phyloP scores from a whole-genome alignment of 2,888 invertebrate genomes.

The Ganaspis brasiliensis region DNA sequence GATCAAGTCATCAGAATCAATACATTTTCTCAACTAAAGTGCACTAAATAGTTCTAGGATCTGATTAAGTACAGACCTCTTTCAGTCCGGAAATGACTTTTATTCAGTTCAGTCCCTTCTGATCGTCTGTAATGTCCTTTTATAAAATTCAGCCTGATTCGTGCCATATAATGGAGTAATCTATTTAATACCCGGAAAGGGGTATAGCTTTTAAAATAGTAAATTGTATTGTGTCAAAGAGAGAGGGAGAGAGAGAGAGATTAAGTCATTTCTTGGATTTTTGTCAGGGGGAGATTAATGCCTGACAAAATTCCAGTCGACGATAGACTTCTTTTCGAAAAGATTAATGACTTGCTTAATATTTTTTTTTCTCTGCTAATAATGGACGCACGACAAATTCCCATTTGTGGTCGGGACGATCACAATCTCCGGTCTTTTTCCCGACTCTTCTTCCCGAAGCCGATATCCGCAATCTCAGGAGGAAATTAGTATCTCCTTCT shows the following conservation, averaged over 20 bases:
- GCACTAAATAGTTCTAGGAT: not conserved
- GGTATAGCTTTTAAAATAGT: no score
- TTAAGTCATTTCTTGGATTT: not conserved
- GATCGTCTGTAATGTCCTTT: not conserved
- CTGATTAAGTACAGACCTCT: not conserved
- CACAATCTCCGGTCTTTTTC: slow-evolving; percentile 42
- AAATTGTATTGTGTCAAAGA: not conserved
- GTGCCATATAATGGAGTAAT: no score
- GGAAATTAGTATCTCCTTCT: slow-evolving; percentile 51
- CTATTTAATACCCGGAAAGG: no score
- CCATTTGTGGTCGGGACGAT: slow-evolving; percentile 37
- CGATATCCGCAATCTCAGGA: slow-evolving; percentile 53
- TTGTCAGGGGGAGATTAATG: not conserved
- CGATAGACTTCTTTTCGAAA: not conserved
- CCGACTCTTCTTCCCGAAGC: slow-evolving; percentile 36
- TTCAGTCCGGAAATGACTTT: slow-evolving; percentile 6
- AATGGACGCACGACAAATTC: slow-evolving; percentile 33
- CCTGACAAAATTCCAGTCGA: not conserved
- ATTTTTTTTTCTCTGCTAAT: slow-evolving; percentile 37
- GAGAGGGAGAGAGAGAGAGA: no score
- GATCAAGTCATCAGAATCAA: not conserved
- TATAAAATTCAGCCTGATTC: not conserved
- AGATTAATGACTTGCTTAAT: not conserved
- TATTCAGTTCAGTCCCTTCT: not conserved
- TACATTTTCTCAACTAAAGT: not conserved